Conservation (phyloP, 2,888 invertebrate species). For the Eupeodes latifasciatus region DNA sequence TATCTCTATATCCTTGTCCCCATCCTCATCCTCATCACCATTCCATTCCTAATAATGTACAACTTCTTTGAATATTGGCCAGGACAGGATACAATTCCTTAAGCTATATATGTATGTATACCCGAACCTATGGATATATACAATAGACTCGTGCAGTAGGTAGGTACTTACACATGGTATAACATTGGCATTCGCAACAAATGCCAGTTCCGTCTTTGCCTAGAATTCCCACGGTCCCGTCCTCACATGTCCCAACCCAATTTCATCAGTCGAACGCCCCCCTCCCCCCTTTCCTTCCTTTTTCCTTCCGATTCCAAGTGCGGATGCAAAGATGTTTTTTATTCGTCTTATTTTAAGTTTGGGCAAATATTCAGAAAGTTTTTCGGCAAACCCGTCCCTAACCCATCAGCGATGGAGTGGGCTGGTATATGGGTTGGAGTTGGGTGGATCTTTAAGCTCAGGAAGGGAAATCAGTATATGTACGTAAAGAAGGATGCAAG, state of each 20-base stretch:
- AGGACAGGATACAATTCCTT: constrained; percentile 29
- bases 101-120: too few species aligned
- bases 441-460: neutral
- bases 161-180: neutral
- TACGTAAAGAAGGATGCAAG: constrained; percentile 13
- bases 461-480: neutral
- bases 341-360: constrained; percentile 27
- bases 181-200: constrained; percentile 15
- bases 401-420: too few species aligned
- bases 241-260: neutral
- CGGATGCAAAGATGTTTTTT: constrained; percentile 30
- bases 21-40: too few species aligned
- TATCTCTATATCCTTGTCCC: constrained; percentile 2
- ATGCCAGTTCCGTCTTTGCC: constrained; percentile 28
- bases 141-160: neutral
- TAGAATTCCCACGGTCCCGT: constrained; percentile 29
- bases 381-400: constrained; percentile 12
- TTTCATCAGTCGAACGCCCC: too few species aligned
- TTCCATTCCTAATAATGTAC: neutral
- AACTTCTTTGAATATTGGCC: constrained; percentile 45
- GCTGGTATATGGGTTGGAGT: too few species aligned
- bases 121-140: neutral
- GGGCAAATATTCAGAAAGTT: constrained; percentile 45
- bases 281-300: too few species aligned
- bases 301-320: neutral